Base-by-base conservation (phyloP, 2,888 invertebrate species). In the Byasa hedistus region DNA sequence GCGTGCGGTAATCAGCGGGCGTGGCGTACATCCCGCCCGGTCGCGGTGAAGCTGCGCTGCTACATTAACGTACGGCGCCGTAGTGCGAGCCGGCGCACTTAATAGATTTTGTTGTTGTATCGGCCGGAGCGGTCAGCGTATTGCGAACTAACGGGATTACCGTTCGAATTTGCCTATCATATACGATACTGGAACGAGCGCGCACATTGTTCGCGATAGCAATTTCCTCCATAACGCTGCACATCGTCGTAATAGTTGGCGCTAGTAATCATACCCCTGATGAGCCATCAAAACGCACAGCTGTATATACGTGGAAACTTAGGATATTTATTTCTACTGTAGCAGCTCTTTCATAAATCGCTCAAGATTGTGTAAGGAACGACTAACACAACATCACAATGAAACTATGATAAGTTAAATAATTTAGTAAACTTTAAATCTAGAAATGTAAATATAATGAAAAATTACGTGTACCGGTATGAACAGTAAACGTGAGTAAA, bases 1-100 rank as follows among this genome's bases (percentile, higher is more conserved):
- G 91, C 91, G 92, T 91, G 88, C 79, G 85, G 84, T 90, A 89
- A 91, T 90, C 89, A 85, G 84, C 81, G 84, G 82, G 79, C 79
- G 85, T 81, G 79, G 82, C 79, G 81, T 83, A 82, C 81, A 83
- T 76, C 79, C 27, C 81, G 79, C 21, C 15, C 23, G 36, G n/a
- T 51, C 19, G 64, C 27, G 64, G 59, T 19, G 19, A 36, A 39
- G 60, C 60, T 61, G 21, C 61, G 22, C 7, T 36, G 61, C 36
- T 32, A 22, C 61, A 61, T 54, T 54, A 61, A 83, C 78, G 84
- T 81, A 82, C 80, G 57, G 84, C 85, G 78, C 77, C 80, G 81
- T 87, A 81, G 79, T 84, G 75, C 83, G 83, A 85, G 87, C 87
- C 86, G 81, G 87, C 87, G 88, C 75, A 89, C 85, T 87, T 90